Evolutionary conservation across 2,888 invertebrate species (phyloP).

Genomic region (Dasypogon diadema): DNA sequence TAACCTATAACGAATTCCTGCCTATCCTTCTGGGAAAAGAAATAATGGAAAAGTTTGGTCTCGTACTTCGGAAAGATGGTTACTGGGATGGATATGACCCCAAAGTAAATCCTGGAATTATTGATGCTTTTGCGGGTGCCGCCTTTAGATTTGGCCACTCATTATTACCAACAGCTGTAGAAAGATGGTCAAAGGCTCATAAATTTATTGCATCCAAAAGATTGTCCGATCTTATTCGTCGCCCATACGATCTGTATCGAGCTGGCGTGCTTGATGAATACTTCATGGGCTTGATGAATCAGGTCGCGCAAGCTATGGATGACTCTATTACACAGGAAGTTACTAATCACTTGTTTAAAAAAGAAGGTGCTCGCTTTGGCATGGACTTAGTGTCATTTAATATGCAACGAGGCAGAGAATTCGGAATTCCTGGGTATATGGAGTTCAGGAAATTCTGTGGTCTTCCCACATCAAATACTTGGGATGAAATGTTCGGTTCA

Average conservation of each 20-base stretch:
- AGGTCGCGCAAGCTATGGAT: conserved; percentile 95
- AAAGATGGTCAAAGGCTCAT: conserved; percentile 94
- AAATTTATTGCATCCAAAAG: conserved; percentile 94
- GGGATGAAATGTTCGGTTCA: conserved; percentile 83
- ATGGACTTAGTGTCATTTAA: conserved; percentile 93
- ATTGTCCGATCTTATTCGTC: conserved; percentile 86
- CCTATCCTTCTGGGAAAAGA: conserved; percentile 91
- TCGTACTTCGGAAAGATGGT: conserved; percentile 83
- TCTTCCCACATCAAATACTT: conserved; percentile 80
- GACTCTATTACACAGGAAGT: conserved; percentile 92
- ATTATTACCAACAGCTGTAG: conserved; percentile 87
- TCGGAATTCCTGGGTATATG: conserved; percentile 93
- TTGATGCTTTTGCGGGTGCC: conserved; percentile 91
- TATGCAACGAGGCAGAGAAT: conserved; percentile 93
- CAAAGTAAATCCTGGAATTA: conserved; percentile 87
- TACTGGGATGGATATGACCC: conserved; percentile 76
- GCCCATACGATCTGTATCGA: conserved; percentile 90
- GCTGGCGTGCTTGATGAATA: conserved; percentile 93
- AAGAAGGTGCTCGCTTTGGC: conserved; percentile 78
- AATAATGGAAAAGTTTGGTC: conserved; percentile 90
- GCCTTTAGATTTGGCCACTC: conserved; percentile 95
- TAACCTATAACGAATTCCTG: conserved; percentile 90
- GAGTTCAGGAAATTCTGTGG: conserved; percentile 93
- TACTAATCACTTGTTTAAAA: conserved; percentile 92
- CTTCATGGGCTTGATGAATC: conserved; percentile 92